Percentiles rank a stretch among this genome's conserved stretches.
phyloP scores from a whole-genome alignment of 2,113 vertebrate species.

The Rhineura floridana region DNA sequence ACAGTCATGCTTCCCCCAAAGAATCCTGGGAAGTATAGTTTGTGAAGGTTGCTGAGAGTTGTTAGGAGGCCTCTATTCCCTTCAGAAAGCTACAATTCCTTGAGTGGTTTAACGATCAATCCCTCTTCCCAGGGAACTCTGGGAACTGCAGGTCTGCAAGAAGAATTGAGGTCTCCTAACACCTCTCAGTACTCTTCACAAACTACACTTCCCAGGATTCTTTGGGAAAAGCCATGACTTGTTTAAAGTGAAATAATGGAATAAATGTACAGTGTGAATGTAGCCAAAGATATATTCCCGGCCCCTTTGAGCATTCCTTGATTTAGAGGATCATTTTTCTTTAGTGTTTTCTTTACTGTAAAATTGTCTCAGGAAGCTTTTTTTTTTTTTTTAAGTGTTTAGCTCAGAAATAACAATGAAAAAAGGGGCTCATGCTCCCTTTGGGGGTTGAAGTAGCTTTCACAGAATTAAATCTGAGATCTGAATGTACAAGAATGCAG shows the following conservation, averaged over 20 bases:
- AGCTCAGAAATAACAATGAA: slow-evolving; percentile 38
- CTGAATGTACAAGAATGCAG: slow-evolving; percentile 1
- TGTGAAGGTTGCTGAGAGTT: no score
- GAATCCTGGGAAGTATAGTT: no score
- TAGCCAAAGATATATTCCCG: not conserved
- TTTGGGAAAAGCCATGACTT: not conserved
- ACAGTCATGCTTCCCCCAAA: no score
- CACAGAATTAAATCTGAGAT: slow-evolving; percentile 25
- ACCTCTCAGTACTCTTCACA: no score
- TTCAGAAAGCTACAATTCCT: no score
- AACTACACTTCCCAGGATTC: not conserved
- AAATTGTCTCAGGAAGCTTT: slow-evolving; percentile 22
- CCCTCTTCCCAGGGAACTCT: no score
- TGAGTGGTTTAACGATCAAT: no score
- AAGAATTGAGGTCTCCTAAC: no score
- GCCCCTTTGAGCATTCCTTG: slow-evolving; percentile 9
- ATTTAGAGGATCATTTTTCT: slow-evolving; percentile 7
- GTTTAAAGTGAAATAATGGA: no score
- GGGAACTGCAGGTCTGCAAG: no score
- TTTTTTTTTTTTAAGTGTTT: not conserved
- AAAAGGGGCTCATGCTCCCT: slow-evolving; percentile 3
- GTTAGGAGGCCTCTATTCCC: no score
- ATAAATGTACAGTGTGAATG: no score
- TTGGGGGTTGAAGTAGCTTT: slow-evolving; percentile 32
- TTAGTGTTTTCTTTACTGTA: slow-evolving; percentile 1